phyloP scores from a whole-genome alignment of 2,797 vertebrate genomes.

The Vultur gryphus region DNA sequence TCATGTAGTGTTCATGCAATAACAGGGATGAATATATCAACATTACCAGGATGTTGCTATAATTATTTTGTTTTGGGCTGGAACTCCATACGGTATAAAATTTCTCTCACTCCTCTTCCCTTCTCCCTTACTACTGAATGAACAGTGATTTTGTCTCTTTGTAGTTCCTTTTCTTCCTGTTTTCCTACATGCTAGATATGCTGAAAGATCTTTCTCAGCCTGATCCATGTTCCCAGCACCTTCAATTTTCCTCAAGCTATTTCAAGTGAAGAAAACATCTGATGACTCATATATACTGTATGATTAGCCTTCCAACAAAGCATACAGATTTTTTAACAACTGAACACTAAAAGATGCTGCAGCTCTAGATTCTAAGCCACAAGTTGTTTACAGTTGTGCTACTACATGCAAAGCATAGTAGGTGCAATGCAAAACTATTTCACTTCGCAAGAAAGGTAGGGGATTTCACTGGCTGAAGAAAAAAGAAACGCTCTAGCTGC shows the following conservation, averaged over 20 bases:
- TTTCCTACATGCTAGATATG: neutral
- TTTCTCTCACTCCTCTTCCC: neutral
- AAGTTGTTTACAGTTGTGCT: neutral
- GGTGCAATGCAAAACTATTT: neutral
- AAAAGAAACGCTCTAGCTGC: neutral
- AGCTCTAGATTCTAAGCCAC: neutral
- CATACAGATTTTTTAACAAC: neutral
- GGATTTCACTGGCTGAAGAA: neutral
- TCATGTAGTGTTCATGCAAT: neutral
- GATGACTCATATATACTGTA: neutral
- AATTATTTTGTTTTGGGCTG: neutral
- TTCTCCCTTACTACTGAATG: neutral
- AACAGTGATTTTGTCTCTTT: neutral
- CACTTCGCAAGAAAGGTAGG: neutral
- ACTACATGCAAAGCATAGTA: neutral
- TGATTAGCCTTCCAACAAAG: neutral
- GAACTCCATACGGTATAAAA: neutral
- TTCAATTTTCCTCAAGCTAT: neutral
- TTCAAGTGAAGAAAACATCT: neutral
- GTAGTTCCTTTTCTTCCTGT: neutral
- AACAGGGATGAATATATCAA: neutral
- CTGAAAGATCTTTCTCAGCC: neutral
- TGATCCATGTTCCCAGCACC: neutral
- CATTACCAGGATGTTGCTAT: neutral
- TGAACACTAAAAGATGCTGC: neutral